Evolutionary conservation across 2,113 vertebrate species (phyloP), one percentile per base, ranked within the genome.

Genomic region (Caretta caretta): DNA sequence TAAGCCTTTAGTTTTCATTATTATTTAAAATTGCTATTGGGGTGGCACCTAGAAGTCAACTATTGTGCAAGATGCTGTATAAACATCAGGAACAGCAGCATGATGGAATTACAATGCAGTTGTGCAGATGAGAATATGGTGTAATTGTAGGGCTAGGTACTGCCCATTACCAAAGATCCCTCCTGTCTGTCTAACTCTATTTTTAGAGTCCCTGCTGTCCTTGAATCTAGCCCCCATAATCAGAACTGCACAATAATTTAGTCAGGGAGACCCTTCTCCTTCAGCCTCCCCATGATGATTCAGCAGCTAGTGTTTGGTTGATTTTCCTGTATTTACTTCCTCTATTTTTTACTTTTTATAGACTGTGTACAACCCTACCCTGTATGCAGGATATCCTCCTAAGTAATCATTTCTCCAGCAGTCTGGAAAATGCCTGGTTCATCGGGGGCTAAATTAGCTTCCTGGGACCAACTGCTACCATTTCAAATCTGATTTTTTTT

Each of bases 331-430:
- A 78, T 51, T 84, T 84, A 14, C 42, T 14, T 31, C 22, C 62
- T 93, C 38, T 87, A 29, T 87, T 84, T 38, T 49, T 87, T 83
- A 8, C 3, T 5, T 81, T 91, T 84, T 12, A 83, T 11, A 25
- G 10, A 81, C 42, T 75, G 76, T 22, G n/a, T 38, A 20, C 10
- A 72, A 72, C 9, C 17, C 20, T 38, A 38, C 69, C 10, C 57
- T 85, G 46, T 29, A 35, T 0, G 0, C 38, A 84, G 50, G 0
- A 72, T 31, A 16, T 25, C 31, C 27, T 86, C 31, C n/a, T 24
- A 90, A 94, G 83, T 1, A 89, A 24, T 27, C 27, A 86, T 22
- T 16, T 86, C 24, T 57, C 31, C 75, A 51, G 16, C 35, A 88
- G 78, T 6, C 12, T 29, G n/a, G 80, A 86, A 92, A 8, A 6